These are phyloP conservation scores for Ophraella communa DNA, from an alignment of 2,888 invertebrate species.

Conservation along the genomic window DNA sequence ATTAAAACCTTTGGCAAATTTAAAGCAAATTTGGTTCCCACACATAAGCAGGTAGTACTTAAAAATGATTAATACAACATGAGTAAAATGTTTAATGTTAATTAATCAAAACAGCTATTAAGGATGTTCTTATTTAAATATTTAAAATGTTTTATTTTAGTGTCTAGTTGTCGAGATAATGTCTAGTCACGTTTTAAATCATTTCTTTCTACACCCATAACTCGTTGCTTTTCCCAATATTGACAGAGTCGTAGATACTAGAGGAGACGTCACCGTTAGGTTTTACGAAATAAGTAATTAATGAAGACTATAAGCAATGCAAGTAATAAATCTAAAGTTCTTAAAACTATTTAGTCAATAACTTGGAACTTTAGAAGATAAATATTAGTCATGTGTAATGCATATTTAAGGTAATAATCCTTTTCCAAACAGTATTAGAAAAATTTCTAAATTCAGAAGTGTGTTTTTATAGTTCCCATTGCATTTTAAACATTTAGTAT, in stretches of 20 bases:
- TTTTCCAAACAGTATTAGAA: no score
- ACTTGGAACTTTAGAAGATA: no score
- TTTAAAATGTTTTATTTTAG: conserved; percentile 8
- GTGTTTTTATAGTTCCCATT: no score
- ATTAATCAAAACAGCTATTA: conserved; percentile 10
- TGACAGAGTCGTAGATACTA: not conserved
- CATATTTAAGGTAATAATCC: no score
- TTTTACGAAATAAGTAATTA: not conserved
- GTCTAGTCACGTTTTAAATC: conserved; percentile 17
- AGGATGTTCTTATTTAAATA: conserved; percentile 12
- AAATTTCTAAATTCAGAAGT: no score
- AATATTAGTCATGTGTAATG: no score
- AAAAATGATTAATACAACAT: conserved; percentile 3
- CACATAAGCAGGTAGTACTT: not conserved
- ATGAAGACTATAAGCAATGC: no score
- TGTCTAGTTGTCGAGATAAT: conserved; percentile 14
- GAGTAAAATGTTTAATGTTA: not conserved
- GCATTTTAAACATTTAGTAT: no score
- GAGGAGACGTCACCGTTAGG: not conserved
- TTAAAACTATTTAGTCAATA: no score
- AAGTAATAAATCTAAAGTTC: no score
- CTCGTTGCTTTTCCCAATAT: not conserved
- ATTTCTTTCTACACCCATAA: conserved; percentile 11
- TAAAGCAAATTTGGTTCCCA: not conserved
- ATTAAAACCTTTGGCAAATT: no score